These are phyloP conservation scores for Drosophila kikkawai DNA, from an alignment of 1,140 invertebrate species.

Conservation along the genomic window DNA sequence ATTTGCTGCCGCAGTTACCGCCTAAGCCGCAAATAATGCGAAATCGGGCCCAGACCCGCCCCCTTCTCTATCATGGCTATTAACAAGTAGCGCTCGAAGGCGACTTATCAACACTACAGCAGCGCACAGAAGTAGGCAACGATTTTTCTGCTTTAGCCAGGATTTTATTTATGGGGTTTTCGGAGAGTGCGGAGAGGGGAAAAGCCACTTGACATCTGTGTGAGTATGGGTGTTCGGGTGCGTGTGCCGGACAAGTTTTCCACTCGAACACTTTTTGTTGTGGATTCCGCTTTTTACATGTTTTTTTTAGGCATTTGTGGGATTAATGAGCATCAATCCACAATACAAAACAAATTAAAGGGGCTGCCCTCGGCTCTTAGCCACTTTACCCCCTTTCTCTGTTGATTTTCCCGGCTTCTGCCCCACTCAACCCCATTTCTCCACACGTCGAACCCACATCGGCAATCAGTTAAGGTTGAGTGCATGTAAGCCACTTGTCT, in stretches of 20 bases:
- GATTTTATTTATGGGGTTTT: conserved; percentile 56
- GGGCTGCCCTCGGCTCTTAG: conserved; percentile 27
- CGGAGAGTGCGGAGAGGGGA: not conserved
- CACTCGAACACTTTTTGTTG: conserved; percentile 80
- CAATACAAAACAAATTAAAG: conserved; percentile 78
- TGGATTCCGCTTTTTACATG: conserved; percentile 70
- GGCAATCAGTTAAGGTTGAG: conserved; percentile 64
- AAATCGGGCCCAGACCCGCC: conserved; percentile 19
- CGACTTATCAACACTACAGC: conserved; percentile 79
- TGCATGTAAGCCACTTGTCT: conserved; percentile 80
- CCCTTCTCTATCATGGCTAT: conserved; percentile 48
- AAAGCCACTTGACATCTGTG: conserved; percentile 38
- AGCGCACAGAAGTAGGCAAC: conserved; percentile 70
- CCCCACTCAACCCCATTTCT: conserved; percentile 18
- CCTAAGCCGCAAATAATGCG: conserved; percentile 80
- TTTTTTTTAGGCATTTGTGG: conserved; percentile 72
- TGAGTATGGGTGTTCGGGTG: conserved; percentile 17
- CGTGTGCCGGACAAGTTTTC: conserved; percentile 67
- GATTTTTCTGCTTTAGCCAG: conserved; percentile 36
- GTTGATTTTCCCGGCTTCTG: conserved; percentile 5
- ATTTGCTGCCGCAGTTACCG: conserved; percentile 71
- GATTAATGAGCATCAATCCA: conserved; percentile 81
- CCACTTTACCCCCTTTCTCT: conserved; percentile 11
- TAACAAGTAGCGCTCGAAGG: conserved; percentile 77
- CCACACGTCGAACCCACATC: conserved; percentile 41